Percentiles rank a stretch among this genome's conserved stretches.
Evolutionary conservation across 1,140 invertebrate species (phyloP).

Genomic region (Triops longicaudatus): DNA sequence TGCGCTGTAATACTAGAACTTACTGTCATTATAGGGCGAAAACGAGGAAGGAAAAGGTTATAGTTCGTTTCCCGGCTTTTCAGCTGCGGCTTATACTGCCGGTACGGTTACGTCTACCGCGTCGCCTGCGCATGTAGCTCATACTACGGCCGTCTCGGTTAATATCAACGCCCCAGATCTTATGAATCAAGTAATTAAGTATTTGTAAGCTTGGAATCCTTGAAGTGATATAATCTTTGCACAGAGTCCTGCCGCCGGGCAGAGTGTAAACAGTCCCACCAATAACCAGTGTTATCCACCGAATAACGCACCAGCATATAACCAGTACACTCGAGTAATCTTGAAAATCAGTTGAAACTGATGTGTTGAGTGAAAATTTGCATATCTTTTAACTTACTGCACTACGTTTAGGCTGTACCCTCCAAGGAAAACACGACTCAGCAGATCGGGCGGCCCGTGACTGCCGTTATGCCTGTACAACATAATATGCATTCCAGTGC

Average conservation of each 20-base stretch:
- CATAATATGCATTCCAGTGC: background rate
- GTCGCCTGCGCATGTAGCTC: conserved; percentile 9
- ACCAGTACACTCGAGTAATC: background rate
- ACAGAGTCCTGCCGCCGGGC: background rate
- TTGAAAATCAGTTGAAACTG: background rate
- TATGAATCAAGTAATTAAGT: background rate
- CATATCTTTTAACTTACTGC: background rate
- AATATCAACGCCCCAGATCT: background rate
- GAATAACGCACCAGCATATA: background rate
- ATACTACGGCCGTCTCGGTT: background rate
- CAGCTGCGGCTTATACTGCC: background rate
- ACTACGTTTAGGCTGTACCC: background rate
- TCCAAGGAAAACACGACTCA: background rate
- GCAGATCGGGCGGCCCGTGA: background rate
- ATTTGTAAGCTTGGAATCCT: background rate
- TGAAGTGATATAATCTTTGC: background rate
- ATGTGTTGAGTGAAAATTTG: background rate
- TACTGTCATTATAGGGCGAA: background rate
- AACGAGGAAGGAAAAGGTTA: background rate
- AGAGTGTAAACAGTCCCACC: background rate
- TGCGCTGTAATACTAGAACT: background rate
- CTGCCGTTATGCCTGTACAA: background rate
- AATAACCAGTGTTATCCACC: conserved; percentile 1
- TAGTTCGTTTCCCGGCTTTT: background rate
- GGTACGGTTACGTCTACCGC: conserved; percentile 19